Percentiles rank a stretch among this genome's conserved stretches.
phyloP scores from a whole-genome alignment of 2,888 invertebrate species.

The Rhaphigaster nebulosa region DNA sequence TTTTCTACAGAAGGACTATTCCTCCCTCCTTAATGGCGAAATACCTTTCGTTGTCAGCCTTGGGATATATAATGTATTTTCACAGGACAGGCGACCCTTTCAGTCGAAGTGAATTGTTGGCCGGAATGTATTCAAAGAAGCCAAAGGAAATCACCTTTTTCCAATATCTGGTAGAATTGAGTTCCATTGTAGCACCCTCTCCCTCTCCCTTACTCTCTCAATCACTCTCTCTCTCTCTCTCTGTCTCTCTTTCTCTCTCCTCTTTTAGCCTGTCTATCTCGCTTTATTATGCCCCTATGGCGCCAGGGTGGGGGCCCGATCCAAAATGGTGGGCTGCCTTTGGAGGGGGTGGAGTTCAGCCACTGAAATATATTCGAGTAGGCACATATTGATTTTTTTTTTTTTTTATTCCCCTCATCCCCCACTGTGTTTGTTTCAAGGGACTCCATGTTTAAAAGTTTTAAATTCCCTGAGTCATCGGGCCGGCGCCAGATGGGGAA shows the following conservation, averaged over 20 bases:
- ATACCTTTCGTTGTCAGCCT: conserved; percentile 47
- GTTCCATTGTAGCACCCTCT: conserved; percentile 52
- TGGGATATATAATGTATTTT: conserved; percentile 45
- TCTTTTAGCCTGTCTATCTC: conserved; percentile 28
- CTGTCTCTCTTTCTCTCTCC: not conserved
- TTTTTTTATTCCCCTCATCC: conserved; percentile 42
- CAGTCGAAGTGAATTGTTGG: conserved; percentile 29
- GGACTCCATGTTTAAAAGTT: conserved; percentile 57
- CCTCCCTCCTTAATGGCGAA: conserved; percentile 30
- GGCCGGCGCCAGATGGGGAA: conserved; percentile 45
- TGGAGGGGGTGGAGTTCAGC: conserved; percentile 40
- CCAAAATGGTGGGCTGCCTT: conserved; percentile 54
- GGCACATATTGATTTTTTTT: conserved; percentile 58
- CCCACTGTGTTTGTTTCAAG: conserved; percentile 55
- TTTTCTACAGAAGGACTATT: conserved; percentile 40
- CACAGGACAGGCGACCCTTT: conserved; percentile 20
- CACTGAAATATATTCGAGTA: conserved; percentile 51
- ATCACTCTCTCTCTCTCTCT: conserved; percentile 26
- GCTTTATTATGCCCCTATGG: conserved; percentile 58
- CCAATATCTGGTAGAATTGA: conserved; percentile 57
- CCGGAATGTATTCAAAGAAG: conserved; percentile 49
- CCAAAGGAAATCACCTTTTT: conserved; percentile 57
- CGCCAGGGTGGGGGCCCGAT: conserved; percentile 48
- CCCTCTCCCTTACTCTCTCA: conserved; percentile 18
- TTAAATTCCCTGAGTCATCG: conserved; percentile 55